phyloP scores from a whole-genome alignment of 2,113 vertebrate genomes.

The Corythornis vintsioides region DNA sequence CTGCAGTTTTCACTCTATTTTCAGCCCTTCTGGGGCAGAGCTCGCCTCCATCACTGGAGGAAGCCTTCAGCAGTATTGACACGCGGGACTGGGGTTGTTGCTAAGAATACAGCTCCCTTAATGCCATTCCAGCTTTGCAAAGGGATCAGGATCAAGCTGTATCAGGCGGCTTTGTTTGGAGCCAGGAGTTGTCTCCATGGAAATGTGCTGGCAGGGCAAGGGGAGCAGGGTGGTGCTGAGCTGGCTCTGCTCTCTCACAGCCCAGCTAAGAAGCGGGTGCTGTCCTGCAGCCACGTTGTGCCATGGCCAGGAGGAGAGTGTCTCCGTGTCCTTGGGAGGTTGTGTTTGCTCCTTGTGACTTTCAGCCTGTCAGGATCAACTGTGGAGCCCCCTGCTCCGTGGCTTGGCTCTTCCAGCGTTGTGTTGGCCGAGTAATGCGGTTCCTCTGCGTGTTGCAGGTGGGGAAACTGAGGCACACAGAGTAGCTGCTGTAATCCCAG shows the following conservation, averaged over 20 bases:
- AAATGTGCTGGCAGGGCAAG: background rate
- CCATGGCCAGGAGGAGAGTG: background rate
- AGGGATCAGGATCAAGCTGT: slow-evolving; percentile 19
- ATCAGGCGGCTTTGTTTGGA: background rate
- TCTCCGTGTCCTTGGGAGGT: background rate
- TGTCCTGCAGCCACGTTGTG: background rate
- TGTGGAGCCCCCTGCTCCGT: background rate
- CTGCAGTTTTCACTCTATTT: background rate
- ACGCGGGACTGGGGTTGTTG: background rate
- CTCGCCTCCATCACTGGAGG: background rate
- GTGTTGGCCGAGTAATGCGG: fast-evolving
- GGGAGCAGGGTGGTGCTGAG: background rate
- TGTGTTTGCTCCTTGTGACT: background rate
- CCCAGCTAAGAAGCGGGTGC: background rate
- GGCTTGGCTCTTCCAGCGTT: background rate
- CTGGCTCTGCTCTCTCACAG: background rate
- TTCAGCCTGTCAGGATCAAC: background rate
- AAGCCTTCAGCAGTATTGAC: background rate
- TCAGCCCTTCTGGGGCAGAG: background rate
- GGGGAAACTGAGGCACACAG: background rate
- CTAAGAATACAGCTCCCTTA: background rate
- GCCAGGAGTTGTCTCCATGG: slow-evolving; percentile 26
- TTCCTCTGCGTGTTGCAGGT: background rate
- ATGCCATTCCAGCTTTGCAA: background rate
- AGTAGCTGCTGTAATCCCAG: background rate